phyloP scores from a whole-genome alignment of 2,113 vertebrate genomes.

The Phylloscopus trochilus region DNA sequence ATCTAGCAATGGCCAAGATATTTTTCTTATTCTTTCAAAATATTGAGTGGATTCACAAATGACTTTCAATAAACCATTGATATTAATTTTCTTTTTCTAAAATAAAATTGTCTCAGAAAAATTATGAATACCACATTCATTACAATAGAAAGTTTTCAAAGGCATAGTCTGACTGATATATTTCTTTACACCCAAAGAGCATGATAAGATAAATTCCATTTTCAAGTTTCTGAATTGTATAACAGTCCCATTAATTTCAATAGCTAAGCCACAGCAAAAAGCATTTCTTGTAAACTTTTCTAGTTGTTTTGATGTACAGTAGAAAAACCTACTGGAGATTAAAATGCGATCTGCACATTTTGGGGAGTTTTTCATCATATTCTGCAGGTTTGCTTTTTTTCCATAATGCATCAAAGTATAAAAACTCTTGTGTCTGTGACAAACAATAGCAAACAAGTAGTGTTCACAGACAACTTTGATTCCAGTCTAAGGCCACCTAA shows the following conservation, averaged over 20 bases:
- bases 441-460: not conserved
- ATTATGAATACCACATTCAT: constrained; percentile 22
- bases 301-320: not conserved
- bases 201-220: constrained; percentile 22
- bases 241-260: not conserved
- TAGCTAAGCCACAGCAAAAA: not conserved
- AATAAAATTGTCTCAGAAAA: constrained; percentile 38
- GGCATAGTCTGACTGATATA: not conserved
- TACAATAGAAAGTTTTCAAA: not conserved
- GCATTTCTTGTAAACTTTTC: not conserved
- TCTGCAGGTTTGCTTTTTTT: not conserved
- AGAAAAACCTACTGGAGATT: not conserved
- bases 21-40: constrained; percentile 46
- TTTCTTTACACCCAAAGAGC: constrained; percentile 1
- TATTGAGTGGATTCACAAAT: constrained; percentile 20
- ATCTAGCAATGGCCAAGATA: not conserved
- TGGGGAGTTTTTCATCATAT: constrained; percentile 1
- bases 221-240: not conserved
- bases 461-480: constrained; percentile 18
- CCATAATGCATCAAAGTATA: not conserved
- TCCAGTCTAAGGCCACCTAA: not conserved
- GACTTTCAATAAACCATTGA: not conserved
- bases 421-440: not conserved
- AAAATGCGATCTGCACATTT: constrained; percentile 4
- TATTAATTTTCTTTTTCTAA: constrained; percentile 22